These are phyloP conservation scores for Paraplagusia blochii DNA, from an alignment of 2,113 vertebrate species.

Conservation along the genomic window DNA sequence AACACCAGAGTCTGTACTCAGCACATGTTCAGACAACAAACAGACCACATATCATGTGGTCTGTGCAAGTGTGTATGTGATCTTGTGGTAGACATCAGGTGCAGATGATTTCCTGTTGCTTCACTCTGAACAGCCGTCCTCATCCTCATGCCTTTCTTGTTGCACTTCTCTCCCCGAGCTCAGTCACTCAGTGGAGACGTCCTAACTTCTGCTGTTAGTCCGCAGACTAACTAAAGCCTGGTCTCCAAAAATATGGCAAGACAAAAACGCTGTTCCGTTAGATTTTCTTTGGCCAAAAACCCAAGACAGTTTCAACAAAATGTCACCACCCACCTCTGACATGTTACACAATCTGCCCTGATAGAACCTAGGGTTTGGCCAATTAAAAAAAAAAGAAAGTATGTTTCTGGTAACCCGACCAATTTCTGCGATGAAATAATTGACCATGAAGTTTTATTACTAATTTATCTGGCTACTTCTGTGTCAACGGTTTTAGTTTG, in stretches of 20 bases:
- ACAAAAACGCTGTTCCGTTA: too few species aligned
- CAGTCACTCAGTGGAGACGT: constrained; percentile 47
- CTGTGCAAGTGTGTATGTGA: constrained; percentile 37
- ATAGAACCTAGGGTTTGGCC: too few species aligned
- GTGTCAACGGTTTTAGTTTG: too few species aligned
- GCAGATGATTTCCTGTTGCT: constrained; percentile 79
- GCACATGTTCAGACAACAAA: constrained; percentile 74
- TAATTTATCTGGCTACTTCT: too few species aligned
- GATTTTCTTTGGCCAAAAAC: too few species aligned
- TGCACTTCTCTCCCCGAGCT: constrained; percentile 72
- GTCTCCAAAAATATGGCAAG: not conserved
- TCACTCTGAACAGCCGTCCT: constrained; percentile 58
- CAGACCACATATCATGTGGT: constrained; percentile 79
- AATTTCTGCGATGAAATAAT: too few species aligned
- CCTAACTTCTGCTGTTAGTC: constrained; percentile 41
- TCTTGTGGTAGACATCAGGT: constrained; percentile 71
- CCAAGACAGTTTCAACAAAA: too few species aligned
- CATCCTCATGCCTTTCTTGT: constrained; percentile 60
- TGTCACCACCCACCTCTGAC: too few species aligned
- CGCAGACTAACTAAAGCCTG: constrained; percentile 2
- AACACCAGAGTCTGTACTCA: constrained; percentile 64
- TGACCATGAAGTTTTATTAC: too few species aligned
- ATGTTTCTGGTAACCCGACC: too few species aligned
- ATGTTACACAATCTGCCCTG: too few species aligned
- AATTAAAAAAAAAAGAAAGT: too few species aligned